Evolutionary conservation across 2,113 vertebrate genomes (phyloP).

Genomic region (Mustela nigripes): DNA sequence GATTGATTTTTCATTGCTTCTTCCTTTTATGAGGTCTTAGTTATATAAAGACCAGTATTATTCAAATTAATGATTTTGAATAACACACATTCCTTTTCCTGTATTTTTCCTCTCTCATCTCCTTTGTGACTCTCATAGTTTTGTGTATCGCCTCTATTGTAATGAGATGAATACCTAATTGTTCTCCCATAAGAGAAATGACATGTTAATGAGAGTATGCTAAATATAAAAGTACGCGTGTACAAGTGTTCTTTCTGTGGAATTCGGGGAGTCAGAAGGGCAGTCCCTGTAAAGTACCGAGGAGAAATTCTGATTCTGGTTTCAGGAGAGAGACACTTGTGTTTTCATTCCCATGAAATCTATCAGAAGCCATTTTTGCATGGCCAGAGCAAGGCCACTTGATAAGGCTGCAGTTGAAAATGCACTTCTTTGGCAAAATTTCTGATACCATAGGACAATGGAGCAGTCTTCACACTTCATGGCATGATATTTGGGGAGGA

Average conservation of each 20-base stretch:
- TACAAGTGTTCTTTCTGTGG: constrained; percentile 40
- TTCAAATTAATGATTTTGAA: constrained; percentile 61
- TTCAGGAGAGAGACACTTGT: neutral
- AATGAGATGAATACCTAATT: constrained; percentile 69
- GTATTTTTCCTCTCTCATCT: constrained; percentile 54
- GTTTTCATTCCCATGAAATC: neutral
- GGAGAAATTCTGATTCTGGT: neutral
- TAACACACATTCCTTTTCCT: constrained; percentile 37
- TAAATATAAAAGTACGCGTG: constrained; percentile 55
- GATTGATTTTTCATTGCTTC: neutral
- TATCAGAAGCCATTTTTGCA: constrained; percentile 68
- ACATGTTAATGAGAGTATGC: constrained; percentile 43
- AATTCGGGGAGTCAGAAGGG: constrained; percentile 48
- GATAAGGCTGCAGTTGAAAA: neutral
- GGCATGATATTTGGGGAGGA: neutral
- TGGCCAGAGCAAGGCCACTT: neutral
- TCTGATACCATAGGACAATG: neutral
- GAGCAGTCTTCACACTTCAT: neutral
- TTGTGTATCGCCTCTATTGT: constrained; percentile 71
- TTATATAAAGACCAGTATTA: constrained; percentile 13
- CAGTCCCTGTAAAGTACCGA: neutral
- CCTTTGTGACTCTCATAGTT: constrained; percentile 17
- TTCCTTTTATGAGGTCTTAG: neutral
- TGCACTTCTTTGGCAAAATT: neutral
- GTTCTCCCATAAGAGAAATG: constrained; percentile 66